A percentile compares a stretch with the other conserved stretches of the same genome.
These are phyloP conservation scores for Felis chaus DNA, from an alignment of 2,113 vertebrate genomes.

Conservation along the genomic window DNA sequence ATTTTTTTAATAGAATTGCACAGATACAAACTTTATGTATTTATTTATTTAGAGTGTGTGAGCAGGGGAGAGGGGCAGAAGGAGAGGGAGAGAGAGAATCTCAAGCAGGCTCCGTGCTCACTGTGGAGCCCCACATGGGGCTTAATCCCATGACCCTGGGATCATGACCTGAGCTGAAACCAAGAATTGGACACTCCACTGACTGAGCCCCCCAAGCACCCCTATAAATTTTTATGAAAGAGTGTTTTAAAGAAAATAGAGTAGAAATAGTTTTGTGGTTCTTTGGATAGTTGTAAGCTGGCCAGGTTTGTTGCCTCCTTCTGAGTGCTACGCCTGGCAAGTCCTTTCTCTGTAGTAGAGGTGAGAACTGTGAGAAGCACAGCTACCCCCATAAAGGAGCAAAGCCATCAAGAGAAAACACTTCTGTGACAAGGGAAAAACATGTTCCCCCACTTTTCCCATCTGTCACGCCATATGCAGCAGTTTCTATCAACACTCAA, in stretches of 20 bases:
- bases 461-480: conserved; percentile 65
- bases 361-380: conserved; percentile 62
- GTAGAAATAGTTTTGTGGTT: neutral
- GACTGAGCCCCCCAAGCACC: too few species aligned
- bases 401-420: conserved; percentile 63
- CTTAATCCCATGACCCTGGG: too few species aligned
- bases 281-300: neutral
- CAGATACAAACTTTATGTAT: too few species aligned
- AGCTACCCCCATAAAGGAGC: conserved; percentile 60
- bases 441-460: conserved; percentile 54
- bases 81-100: too few species aligned
- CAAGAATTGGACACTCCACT: too few species aligned
- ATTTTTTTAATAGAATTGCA: neutral
- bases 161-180: too few species aligned
- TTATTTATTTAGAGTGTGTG: too few species aligned
- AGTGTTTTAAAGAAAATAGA: neutral
- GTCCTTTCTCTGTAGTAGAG: neutral
- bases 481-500: conserved; percentile 46
- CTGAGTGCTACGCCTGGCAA: neutral
- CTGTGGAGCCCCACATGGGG: too few species aligned
- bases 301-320: neutral
- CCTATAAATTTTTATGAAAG: neutral
- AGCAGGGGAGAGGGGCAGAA: too few species aligned
- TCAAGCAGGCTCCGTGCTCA: too few species aligned
- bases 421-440: conserved; percentile 57